These are phyloP conservation scores for Laterallus jamaicensis DNA, from an alignment of 2,113 vertebrate genomes.

Conservation along the genomic window DNA sequence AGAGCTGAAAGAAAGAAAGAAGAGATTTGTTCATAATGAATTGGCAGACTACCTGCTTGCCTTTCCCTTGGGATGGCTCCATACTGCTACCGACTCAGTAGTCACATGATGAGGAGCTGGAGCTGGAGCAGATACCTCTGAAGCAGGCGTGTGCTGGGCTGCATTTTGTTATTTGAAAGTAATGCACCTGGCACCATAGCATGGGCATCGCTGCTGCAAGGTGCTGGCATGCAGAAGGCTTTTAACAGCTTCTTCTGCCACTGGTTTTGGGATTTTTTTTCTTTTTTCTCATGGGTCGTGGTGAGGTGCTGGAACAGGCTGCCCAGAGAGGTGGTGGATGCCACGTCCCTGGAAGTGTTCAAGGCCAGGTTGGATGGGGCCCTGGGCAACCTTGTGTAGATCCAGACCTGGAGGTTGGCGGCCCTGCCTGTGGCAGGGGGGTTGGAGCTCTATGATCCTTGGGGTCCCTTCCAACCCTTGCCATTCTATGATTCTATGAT, in stretches of 20 bases:
- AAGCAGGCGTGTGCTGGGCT: background rate
- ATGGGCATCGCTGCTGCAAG: background rate
- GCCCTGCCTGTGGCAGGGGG: too few species aligned
- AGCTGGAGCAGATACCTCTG: background rate
- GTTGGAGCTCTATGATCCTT: too few species aligned
- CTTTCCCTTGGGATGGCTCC: background rate
- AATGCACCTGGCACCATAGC: background rate
- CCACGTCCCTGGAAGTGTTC: too few species aligned
- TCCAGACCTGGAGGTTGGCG: too few species aligned
- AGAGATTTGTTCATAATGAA: background rate
- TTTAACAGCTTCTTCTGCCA: background rate
- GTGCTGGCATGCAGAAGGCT: background rate
- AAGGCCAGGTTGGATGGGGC: too few species aligned
- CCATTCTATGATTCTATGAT: background rate
- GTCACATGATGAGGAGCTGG: accelerated
- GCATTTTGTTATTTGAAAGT: background rate
- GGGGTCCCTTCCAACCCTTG: too few species aligned
- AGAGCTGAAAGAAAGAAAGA: slow-evolving; percentile 18
- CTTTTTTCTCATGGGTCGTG: background rate
- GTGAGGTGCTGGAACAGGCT: too few species aligned
- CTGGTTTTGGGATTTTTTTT: background rate
- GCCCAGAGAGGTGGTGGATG: too few species aligned
- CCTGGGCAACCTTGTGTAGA: too few species aligned
- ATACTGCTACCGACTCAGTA: background rate
- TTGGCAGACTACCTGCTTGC: background rate